Base-by-base conservation (phyloP, 1,140 invertebrate species). In the Portunus trituberculatus region DNA sequence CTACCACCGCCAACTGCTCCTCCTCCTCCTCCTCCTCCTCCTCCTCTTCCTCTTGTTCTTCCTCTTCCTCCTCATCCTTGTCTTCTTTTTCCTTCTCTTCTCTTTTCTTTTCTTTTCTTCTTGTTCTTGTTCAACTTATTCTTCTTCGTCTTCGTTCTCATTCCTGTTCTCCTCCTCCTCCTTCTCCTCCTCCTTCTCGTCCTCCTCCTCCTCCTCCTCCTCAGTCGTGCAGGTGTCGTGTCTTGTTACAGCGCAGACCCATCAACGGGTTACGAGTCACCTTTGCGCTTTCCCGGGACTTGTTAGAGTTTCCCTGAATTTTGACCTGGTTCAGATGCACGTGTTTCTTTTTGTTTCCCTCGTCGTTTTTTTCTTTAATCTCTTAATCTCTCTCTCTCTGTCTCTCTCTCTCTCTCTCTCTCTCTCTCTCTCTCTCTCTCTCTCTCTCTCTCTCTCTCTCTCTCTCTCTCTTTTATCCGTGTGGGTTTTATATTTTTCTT, bases 151-250 rank as follows among this genome's bases (percentile, higher is more conserved):
- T 59, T 59, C 8, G 10, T 10, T 20, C 20, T 59, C 52, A 1
- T 39, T 39, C 52, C 20, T 59, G 3, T 59, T 59, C 20, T 59
- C 48, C 14, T 52, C 48, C 48, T 52, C 29, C 59, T 76, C 10
- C 20, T 76, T 25, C 59, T 76, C 59, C 59, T 76, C 10, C 10
- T 76, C 59, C 20, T 76, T 20, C 59, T 76, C 59, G 7, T 76
- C 67, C 67, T 76, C 67, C 67, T 76, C 67, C 67, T 76, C 67
- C 67, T 76, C 67, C 67, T 76, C 67, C 67, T 76, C 67, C 67
- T 76, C 20, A 1, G 12, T 20, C 25, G 20, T n/a, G 20, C 67
- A 76, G n/a, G 67, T 76, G 67, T 76, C 67, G 67, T 25, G 67
- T 25, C 10, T 76, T 25, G 67, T 76, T n/a, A 76, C n/a, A 8